These are phyloP conservation scores for Oligia strigilis DNA, from an alignment of 2,888 invertebrate genomes.

Conservation along the genomic window DNA sequence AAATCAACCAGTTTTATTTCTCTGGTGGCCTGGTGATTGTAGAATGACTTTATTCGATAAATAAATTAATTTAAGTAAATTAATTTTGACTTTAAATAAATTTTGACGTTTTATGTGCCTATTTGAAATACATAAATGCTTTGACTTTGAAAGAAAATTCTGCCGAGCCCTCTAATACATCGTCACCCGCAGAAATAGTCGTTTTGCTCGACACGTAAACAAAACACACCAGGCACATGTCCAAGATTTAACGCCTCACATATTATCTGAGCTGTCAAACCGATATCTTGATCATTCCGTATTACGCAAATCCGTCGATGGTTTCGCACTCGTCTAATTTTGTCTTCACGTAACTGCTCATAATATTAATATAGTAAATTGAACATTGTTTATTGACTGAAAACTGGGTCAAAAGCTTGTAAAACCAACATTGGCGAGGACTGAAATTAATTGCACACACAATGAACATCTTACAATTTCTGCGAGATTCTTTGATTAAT, in stretches of 20 bases:
- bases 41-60: not conserved
- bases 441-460: constrained; percentile 46
- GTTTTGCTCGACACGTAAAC: constrained; percentile 30
- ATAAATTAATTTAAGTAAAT: no score
- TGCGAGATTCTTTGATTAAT: constrained; percentile 29
- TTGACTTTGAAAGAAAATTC: not conserved
- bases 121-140: not conserved
- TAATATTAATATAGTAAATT: constrained; percentile 41
- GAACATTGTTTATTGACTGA: constrained; percentile 32
- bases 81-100: not conserved
- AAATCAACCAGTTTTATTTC: not conserved
- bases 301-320: constrained; percentile 49
- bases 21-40: not conserved
- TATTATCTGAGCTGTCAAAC: constrained; percentile 32
- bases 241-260: constrained; percentile 38
- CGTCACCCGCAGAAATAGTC: constrained; percentile 31
- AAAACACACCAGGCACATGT: constrained; percentile 51
- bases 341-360: constrained; percentile 46
- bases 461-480: constrained; percentile 29
- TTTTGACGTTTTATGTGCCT: not conserved
- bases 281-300: constrained; percentile 25
- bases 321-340: constrained; percentile 52
- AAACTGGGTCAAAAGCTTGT: constrained; percentile 59
- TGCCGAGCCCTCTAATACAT: not conserved
- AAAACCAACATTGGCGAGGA: constrained; percentile 38